Evolutionary conservation across 1,140 invertebrate species (phyloP).

Genomic region (Stenopsyche tienmushanensis): DNA sequence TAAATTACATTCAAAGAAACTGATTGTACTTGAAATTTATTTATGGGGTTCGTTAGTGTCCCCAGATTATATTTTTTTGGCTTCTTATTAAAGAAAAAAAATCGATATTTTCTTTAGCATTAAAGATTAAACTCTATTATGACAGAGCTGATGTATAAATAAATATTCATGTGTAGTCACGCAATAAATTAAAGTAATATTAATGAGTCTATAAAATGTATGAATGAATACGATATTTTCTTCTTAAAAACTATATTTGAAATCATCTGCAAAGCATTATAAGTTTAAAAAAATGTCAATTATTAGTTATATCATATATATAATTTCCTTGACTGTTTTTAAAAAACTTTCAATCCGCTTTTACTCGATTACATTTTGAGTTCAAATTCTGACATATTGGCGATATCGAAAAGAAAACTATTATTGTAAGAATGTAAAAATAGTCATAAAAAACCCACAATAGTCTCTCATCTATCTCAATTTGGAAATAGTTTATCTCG

Average conservation of each 20-base stretch:
- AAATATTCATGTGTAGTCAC: slow-evolving; percentile 14
- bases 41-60: not conserved
- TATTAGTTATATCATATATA: too few species aligned
- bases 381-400: too few species aligned
- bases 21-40: not conserved
- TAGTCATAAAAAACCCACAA: too few species aligned
- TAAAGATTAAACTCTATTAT: slow-evolving; percentile 18
- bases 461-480: too few species aligned
- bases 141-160: slow-evolving; percentile 7
- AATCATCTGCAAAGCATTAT: not conserved
- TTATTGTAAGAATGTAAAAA: too few species aligned
- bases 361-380: too few species aligned
- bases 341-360: too few species aligned
- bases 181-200: slow-evolving; percentile 20
- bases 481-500: too few species aligned
- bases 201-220: not conserved
- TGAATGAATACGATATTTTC: slow-evolving; percentile 3
- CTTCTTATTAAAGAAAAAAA: not conserved
- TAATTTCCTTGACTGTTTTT: too few species aligned
- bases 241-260: not conserved
- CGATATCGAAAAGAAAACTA: too few species aligned
- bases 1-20: not conserved
- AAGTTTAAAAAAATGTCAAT: too few species aligned
- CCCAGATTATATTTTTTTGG: not conserved
- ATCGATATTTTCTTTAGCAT: not conserved